These are phyloP conservation scores for Brachionus koreanus DNA, from an alignment of 1,140 invertebrate genomes.

Conservation along the genomic window DNA sequence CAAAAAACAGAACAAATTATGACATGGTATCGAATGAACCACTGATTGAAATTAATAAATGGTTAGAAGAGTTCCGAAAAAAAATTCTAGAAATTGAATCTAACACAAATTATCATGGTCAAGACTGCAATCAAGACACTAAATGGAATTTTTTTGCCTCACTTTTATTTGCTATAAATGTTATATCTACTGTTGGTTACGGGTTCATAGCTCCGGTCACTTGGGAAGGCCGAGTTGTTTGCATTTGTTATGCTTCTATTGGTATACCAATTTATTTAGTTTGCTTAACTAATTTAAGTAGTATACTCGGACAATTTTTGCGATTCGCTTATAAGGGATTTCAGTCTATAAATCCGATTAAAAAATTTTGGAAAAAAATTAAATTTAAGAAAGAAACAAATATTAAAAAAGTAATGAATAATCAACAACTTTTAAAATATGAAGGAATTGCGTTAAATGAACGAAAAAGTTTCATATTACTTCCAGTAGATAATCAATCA, in stretches of 20 bases:
- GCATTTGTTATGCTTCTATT: constrained; percentile 45
- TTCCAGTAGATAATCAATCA: constrained; percentile 3
- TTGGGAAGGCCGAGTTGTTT: constrained; percentile 44
- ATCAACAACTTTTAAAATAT: background rate
- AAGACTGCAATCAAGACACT: background rate
- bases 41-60: background rate
- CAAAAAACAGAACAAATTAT: background rate
- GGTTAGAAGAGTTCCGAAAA: constrained; percentile 11
- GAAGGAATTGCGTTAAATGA: background rate
- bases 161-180: constrained; percentile 84
- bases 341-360: constrained; percentile 20
- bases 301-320: constrained; percentile 5
- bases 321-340: background rate
- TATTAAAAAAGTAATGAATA: background rate
- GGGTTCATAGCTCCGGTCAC: constrained; percentile 48
- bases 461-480: background rate
- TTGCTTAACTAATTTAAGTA: constrained; percentile 25
- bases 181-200: constrained; percentile 91
- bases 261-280: constrained; percentile 45
- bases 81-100: constrained; percentile 16
- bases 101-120: background rate
- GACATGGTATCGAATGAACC: background rate
- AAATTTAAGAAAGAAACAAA: background rate
- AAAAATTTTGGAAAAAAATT: constrained; percentile 2
- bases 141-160: constrained; percentile 60